Conservation (phyloP, 2,888 invertebrate species). For the Diogma glabrata region DNA sequence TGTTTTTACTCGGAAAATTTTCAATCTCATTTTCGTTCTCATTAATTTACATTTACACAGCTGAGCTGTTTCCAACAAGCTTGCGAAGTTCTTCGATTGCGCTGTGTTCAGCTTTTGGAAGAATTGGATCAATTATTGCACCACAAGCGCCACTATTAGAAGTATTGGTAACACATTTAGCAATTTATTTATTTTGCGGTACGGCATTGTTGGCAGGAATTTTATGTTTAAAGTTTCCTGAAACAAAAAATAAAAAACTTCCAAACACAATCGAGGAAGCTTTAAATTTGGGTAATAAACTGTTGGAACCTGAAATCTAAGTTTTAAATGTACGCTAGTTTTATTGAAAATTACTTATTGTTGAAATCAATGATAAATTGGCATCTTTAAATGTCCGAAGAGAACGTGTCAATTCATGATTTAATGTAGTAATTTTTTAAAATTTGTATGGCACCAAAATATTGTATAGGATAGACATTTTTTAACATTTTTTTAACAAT, state of each 20-base stretch:
- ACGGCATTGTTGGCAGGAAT: slow-evolving; percentile 40
- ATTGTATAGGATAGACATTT: too few relatives aligned
- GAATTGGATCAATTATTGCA: slow-evolving; percentile 57
- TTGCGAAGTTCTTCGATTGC: slow-evolving; percentile 53
- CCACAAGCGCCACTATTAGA: slow-evolving; percentile 53
- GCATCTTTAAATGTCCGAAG: too few relatives aligned
- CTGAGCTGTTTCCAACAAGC: slow-evolving; percentile 60
- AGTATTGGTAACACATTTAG: slow-evolving; percentile 25
- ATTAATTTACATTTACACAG: slow-evolving; percentile 53
- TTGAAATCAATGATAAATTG: too few relatives aligned
- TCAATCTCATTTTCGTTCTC: slow-evolving; percentile 54
- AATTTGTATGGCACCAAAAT: too few relatives aligned
- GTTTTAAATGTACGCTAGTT: too few relatives aligned
- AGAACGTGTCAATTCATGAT: too few relatives aligned
- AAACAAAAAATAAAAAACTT: slow-evolving; percentile 42
- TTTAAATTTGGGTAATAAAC: slow-evolving; percentile 30
- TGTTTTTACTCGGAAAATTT: slow-evolving; percentile 51
- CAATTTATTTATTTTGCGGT: slow-evolving; percentile 42
- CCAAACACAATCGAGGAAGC: slow-evolving; percentile 45
- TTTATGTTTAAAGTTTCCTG: slow-evolving; percentile 43
- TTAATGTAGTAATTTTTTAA: too few relatives aligned
- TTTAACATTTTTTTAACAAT: too few relatives aligned
- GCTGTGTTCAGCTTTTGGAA: slow-evolving; percentile 56
- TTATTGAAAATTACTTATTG: too few relatives aligned
- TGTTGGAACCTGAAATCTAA: too few relatives aligned